Evolutionary conservation across 2,888 invertebrate genomes (phyloP).

Genomic region (Ormia ochracea): DNA sequence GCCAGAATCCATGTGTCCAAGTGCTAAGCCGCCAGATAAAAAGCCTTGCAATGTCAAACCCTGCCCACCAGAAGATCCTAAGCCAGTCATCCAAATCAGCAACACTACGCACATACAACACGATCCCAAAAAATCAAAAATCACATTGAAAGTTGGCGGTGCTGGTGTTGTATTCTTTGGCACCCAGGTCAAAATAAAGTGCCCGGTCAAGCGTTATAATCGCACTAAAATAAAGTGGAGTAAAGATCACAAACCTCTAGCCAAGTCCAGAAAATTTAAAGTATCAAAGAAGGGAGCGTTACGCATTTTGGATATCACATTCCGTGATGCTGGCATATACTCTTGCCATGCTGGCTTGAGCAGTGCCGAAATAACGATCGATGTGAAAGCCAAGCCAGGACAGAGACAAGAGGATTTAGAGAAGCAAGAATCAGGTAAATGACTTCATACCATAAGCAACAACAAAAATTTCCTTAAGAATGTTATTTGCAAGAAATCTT

Average conservation of each 20-base stretch:
- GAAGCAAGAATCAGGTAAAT: slow-evolving; percentile 77
- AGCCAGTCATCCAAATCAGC: slow-evolving; percentile 86
- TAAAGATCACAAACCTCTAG: slow-evolving; percentile 87
- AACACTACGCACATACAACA: slow-evolving; percentile 90
- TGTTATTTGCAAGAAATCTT: too few relatives aligned
- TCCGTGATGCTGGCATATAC: slow-evolving; percentile 89
- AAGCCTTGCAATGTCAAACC: slow-evolving; percentile 91
- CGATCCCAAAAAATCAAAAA: slow-evolving; percentile 87
- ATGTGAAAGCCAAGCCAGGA: slow-evolving; percentile 88
- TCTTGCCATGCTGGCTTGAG: slow-evolving; percentile 91
- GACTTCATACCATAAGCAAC: neutral
- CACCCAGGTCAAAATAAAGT: slow-evolving; percentile 94
- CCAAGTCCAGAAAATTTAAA: slow-evolving; percentile 88
- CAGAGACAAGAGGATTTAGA: slow-evolving; percentile 88
- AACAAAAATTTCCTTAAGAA: too few relatives aligned
- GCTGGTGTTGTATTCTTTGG: slow-evolving; percentile 93
- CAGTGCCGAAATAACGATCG: slow-evolving; percentile 86
- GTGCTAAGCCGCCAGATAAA: slow-evolving; percentile 85
- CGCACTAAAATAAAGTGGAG: slow-evolving; percentile 92
- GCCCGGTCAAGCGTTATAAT: slow-evolving; percentile 90
- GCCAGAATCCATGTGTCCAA: slow-evolving; percentile 85
- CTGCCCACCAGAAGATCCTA: slow-evolving; percentile 84
- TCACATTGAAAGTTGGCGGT: slow-evolving; percentile 92
- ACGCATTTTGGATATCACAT: slow-evolving; percentile 87
- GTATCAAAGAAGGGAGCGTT: slow-evolving; percentile 94